Conservation (phyloP, 2,797 vertebrate genomes). For the Enteromius mattozi region DNA sequence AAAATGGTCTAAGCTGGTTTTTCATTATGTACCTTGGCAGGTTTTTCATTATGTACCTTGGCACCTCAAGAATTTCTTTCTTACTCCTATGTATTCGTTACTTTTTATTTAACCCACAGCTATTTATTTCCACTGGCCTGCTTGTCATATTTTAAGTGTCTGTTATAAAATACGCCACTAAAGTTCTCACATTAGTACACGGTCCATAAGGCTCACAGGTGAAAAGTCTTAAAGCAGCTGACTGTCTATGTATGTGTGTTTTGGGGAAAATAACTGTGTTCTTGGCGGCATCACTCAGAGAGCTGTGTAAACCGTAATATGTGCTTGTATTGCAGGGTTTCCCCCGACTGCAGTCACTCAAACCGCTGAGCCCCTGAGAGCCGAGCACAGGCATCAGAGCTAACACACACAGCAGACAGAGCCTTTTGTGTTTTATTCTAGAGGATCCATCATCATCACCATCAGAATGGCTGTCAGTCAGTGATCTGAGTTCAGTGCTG, state of each 20-base stretch:
- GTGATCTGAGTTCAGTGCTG: slow-evolving; percentile 61
- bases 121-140: slow-evolving; percentile 5
- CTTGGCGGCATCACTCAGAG: slow-evolving; percentile 56
- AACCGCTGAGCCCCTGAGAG: slow-evolving; percentile 63
- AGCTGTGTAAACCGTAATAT: slow-evolving; percentile 63
- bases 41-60: background rate
- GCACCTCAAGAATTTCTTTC: background rate
- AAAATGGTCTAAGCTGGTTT: background rate
- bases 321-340: slow-evolving; percentile 61
- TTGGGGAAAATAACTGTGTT: slow-evolving; percentile 64
- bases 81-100: background rate
- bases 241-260: slow-evolving; percentile 50
- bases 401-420: slow-evolving; percentile 60
- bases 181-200: slow-evolving; percentile 18
- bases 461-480: slow-evolving; percentile 65
- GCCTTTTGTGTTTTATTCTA: slow-evolving; percentile 54
- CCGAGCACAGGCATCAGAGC: slow-evolving; percentile 64
- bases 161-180: background rate
- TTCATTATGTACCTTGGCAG: too few species aligned
- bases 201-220: slow-evolving; percentile 4
- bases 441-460: slow-evolving; percentile 54
- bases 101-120: slow-evolving; percentile 11
- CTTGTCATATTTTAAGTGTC: slow-evolving; percentile 13
- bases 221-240: slow-evolving; percentile 58
- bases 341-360: slow-evolving; percentile 64